Evolutionary conservation across 1,140 invertebrate species (phyloP), one percentile per base, ranked within the genome.

Genomic region (Drosophila tani): DNA sequence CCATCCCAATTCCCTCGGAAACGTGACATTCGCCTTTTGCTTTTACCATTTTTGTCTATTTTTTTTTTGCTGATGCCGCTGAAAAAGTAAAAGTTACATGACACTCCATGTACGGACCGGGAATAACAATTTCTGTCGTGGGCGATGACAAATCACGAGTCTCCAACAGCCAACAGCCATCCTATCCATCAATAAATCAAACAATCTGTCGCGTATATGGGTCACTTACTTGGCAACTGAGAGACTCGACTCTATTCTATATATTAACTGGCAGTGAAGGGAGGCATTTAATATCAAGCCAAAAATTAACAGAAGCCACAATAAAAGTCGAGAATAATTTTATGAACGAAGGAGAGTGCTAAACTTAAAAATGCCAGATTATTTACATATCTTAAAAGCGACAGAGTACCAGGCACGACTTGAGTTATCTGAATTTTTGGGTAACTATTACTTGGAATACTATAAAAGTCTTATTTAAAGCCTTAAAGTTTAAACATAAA

Each of bases 81-180:
- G 60, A 71, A 81, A 83, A 88, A 87, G 84, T 87, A 87, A 87
- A 84, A 87, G 84, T 87, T 88, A 87, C 77, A 87, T 84, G 84
- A 87, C 84, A 51, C 55, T 68, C 75, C 67, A 47, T 70, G 53
- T 76, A 64, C 49, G 63, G 29, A 53, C 29, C 15, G 57, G 57
- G 47, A 75, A 79, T 77, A 66, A 74, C 64, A 82, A 77, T 77
- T 68, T 77, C 15, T 76, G 68, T 71, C 41, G 69, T 70, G 69
- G 71, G 62, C 59, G 70, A 80, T 57, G 53, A 60, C 57, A 63
- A 66, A 58, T 76, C 47, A 60, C 70, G 60, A 64, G 56, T 62
- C 43, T 15, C 32, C 27, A n/a, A 21, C 14, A 27, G 24, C 14
- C n/a, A n/a, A n/a, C n/a, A 32, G 51, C 15, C 51, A 55, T 55